phyloP scores from a whole-genome alignment of 2,888 invertebrate genomes.

The Nasonovia ribisnigri region DNA sequence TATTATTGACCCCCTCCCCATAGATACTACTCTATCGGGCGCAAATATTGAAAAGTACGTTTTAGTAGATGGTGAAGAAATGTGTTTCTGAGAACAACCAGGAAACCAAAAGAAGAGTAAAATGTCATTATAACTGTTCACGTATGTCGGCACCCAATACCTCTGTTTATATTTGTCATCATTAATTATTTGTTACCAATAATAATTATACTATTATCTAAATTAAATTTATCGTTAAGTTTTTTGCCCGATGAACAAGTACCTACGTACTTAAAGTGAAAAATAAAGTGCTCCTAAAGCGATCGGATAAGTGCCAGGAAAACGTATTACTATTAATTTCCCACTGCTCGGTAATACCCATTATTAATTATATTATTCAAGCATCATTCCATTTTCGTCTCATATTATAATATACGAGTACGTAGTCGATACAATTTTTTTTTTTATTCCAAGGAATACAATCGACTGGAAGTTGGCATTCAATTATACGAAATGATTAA shows the following conservation, averaged over 20 bases:
- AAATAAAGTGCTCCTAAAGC: neutral
- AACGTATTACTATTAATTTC: neutral
- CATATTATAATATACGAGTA: neutral
- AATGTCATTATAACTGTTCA: neutral
- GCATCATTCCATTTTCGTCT: neutral
- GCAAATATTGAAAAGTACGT: neutral
- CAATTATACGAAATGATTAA: slow-evolving; percentile 40
- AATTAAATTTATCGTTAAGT: neutral
- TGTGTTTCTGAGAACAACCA: neutral
- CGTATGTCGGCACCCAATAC: neutral
- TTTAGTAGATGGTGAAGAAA: neutral
- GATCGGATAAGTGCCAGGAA: neutral
- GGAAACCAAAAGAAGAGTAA: neutral
- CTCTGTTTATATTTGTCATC: neutral
- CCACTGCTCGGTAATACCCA: neutral
- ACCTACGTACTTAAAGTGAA: neutral
- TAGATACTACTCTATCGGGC: no score
- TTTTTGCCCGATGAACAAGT: neutral
- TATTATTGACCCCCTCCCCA: no score
- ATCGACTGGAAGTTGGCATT: neutral
- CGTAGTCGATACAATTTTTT: neutral
- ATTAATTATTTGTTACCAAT: neutral
- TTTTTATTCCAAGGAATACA: neutral
- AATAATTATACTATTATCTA: neutral
- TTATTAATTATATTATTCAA: neutral